Conservation (phyloP, 2,113 vertebrate species). For the Callopanchax toddi region DNA sequence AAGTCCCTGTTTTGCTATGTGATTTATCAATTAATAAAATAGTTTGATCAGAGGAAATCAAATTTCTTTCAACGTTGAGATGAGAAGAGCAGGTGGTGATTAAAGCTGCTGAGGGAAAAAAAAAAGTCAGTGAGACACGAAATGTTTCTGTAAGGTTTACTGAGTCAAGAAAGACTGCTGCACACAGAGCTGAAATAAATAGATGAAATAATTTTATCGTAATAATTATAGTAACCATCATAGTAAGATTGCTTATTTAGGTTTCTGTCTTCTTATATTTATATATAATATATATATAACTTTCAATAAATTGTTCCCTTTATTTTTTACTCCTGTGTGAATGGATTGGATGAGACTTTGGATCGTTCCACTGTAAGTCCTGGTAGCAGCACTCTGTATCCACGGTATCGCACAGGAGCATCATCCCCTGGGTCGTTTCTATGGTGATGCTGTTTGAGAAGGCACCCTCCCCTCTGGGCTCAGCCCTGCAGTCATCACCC, state of each 20-base stretch:
- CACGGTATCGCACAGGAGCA: conserved; percentile 74
- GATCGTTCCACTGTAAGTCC: conserved; percentile 78
- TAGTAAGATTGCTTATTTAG: conserved; percentile 83
- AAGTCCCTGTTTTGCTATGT: neutral
- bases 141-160: conserved; percentile 81
- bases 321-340: conserved; percentile 73
- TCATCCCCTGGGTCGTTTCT: conserved; percentile 77
- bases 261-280: conserved; percentile 75
- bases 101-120: neutral
- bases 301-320: conserved; percentile 82
- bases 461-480: conserved; percentile 58
- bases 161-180: conserved; percentile 81
- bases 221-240: conserved; percentile 84
- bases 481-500: conserved; percentile 45
- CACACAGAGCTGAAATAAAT: conserved; percentile 86
- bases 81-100: neutral
- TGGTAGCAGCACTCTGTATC: conserved; percentile 83
- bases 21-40: neutral
- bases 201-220: conserved; percentile 84
- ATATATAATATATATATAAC: conserved; percentile 74
- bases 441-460: conserved; percentile 75
- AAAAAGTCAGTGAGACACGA: conserved; percentile 58
- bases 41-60: neutral
- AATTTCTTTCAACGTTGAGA: too few species aligned
- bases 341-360: conserved; percentile 80